Evolutionary conservation across 1,140 invertebrate species (phyloP).

Genomic region (Drosophila grimshawi): DNA sequence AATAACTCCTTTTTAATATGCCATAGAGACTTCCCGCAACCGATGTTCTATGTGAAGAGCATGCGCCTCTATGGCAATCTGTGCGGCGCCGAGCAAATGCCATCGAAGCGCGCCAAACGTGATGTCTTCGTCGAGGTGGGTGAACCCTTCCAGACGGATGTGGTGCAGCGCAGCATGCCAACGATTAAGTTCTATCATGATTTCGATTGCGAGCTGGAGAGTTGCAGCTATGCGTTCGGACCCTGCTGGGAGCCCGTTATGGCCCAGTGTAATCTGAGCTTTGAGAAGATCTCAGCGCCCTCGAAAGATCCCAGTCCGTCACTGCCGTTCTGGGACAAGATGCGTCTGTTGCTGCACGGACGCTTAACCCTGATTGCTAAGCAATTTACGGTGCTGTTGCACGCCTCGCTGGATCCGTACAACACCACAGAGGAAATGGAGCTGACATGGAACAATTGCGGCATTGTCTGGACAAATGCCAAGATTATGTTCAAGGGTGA

Average conservation of each 20-base stretch:
- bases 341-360: conserved; percentile 96
- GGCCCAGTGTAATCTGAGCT: conserved; percentile 97
- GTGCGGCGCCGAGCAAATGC: conserved; percentile 94
- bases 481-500: conserved; percentile 94
- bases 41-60: conserved; percentile 92
- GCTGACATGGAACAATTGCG: conserved; percentile 95
- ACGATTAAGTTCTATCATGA: conserved; percentile 99
- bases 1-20: background rate
- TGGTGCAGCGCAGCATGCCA: conserved; percentile 94
- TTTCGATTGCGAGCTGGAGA: conserved; percentile 96
- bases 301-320: conserved; percentile 97
- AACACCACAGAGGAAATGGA: conserved; percentile 99
- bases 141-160: conserved; percentile 89
- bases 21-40: conserved; percentile 96
- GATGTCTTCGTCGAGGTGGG: conserved; percentile 90
- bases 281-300: conserved; percentile 93
- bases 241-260: conserved; percentile 99
- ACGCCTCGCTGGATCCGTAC: conserved; percentile 98
- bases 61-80: conserved; percentile 95
- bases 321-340: conserved; percentile 99
- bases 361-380: conserved; percentile 94
- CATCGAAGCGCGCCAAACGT: conserved; percentile 90
- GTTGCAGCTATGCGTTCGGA: conserved; percentile 96
- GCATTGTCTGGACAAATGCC: conserved; percentile 98
- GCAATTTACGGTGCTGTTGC: conserved; percentile 94